Conservation (phyloP, 2,797 vertebrate genomes). For the Graptemys geographica region DNA sequence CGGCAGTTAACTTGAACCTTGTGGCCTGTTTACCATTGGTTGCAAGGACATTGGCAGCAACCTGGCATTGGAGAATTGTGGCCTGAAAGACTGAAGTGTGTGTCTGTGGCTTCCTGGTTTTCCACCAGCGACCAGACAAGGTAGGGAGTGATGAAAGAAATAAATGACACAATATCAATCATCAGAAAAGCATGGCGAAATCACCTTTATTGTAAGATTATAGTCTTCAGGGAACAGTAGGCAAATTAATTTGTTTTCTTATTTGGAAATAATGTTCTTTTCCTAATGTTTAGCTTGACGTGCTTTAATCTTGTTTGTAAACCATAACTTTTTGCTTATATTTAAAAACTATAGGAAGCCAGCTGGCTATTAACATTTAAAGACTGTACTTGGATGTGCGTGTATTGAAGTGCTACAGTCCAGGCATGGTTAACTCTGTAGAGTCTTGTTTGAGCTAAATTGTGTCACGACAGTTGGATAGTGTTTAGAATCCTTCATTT, state of each 20-base stretch:
- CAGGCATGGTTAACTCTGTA: conserved; percentile 35
- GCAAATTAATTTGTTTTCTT: conserved; percentile 78
- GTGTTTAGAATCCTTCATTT: conserved; percentile 52
- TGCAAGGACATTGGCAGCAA: conserved; percentile 97
- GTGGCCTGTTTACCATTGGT: conserved; percentile 92
- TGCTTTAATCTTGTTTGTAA: conserved; percentile 30
- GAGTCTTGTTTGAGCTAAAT: conserved; percentile 35
- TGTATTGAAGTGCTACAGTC: background rate
- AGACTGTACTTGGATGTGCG: background rate
- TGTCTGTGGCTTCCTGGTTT: conserved; percentile 84
- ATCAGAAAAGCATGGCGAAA: conserved; percentile 85
- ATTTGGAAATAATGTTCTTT: conserved; percentile 74
- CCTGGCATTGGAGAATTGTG: conserved; percentile 91
- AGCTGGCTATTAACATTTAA: conserved; percentile 33
- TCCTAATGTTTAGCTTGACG: conserved; percentile 66
- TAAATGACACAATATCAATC: conserved; percentile 87
- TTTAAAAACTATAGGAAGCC: conserved; percentile 52
- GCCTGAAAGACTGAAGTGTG: conserved; percentile 77
- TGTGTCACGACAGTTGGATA: conserved; percentile 41
- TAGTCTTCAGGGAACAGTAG: conserved; percentile 77
- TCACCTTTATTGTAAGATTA: conserved; percentile 76
- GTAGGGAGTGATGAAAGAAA: conserved; percentile 83
- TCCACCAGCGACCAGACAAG: conserved; percentile 85
- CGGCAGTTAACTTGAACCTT: conserved; percentile 96
- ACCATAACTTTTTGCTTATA: conserved; percentile 47